Base-by-base conservation (phyloP, 2,113 vertebrate species). In the Leucopsar rothschildi region DNA sequence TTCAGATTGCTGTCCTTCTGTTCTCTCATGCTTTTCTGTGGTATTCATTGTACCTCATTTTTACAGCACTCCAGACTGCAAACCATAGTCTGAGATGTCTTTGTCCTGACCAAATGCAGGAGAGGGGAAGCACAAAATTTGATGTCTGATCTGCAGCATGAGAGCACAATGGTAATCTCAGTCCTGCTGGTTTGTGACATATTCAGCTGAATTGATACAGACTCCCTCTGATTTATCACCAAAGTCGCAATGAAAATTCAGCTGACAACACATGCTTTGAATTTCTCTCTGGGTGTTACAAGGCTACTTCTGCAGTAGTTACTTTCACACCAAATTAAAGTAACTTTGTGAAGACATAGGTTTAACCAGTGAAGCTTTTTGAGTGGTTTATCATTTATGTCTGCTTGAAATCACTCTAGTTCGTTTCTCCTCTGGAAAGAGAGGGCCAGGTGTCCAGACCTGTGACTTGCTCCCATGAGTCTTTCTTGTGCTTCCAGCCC, bases 221-320 rank as follows among this genome's bases (percentile, higher is more conserved):
- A 29, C 56, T 82, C 63, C 49, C 44, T 71, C 57, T 82, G 75
- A 93, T 94, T 95, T 90, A 92, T 90, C 65, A 88, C 64, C 53
- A 65, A 80, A 93, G 42, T 16, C 73, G 50, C 45, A 86, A 63
- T 27, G 44, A 93, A 92, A 94, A 88, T 92, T 75, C 76, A 82
- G 53, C 55, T 95, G 65, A 85, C 61, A 95, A 73, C 55, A 68
- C 19, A 68, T 52, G 69, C 50, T 83, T 93, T 35, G 72, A 86
- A 70, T 96, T 86, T 90, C 53, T 88, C 15, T 64, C 55, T 88
- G 37, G 22, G 20, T 90, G 21, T 81, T 92, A 69, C 4, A 22
- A 77, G 29, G 28, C 55, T 90, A 5, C 42, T 86, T 80, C 53
- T 73, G 28, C 47, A 57, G 52, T 37, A 65, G 50, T 84, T 78